phyloP scores from a whole-genome alignment of 2,113 vertebrate species.

The Charadrius vociferus region DNA sequence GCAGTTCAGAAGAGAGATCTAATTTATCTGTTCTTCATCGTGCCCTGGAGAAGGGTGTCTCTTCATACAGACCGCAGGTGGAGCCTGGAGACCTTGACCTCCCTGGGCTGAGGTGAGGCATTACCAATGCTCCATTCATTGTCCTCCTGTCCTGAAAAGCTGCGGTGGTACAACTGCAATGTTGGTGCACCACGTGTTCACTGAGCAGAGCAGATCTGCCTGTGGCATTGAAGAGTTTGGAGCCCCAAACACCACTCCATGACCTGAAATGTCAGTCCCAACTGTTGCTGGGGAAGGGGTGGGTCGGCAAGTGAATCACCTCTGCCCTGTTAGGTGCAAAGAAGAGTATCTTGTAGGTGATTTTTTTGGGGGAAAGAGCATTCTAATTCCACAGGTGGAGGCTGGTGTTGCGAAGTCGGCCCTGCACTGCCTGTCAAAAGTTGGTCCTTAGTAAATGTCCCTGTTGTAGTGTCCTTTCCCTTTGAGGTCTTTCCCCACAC shows the following conservation, averaged over 20 bases:
- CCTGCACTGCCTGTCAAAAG: not conserved
- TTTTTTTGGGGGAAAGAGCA: not conserved
- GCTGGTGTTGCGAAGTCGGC: not conserved
- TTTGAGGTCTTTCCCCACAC: not conserved
- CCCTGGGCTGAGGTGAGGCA: not conserved
- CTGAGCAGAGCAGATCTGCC: not conserved
- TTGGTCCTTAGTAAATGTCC: not conserved
- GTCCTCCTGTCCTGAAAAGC: not conserved
- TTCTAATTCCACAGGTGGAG: not conserved
- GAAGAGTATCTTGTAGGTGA: not conserved
- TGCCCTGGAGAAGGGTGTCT: not conserved
- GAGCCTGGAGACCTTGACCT: too few relatives aligned
- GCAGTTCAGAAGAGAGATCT: not conserved
- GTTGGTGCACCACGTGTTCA: accelerated
- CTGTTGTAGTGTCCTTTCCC: not conserved
- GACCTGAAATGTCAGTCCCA: not conserved
- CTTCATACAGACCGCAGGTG: not conserved
- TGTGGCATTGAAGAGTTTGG: accelerated
- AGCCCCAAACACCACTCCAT: not conserved
- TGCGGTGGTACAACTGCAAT: not conserved
- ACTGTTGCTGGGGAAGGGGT: not conserved
- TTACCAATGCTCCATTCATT: accelerated
- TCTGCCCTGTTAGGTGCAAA: not conserved
- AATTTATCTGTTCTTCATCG: not conserved
- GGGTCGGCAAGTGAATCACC: not conserved